Conservation (phyloP, 2,797 vertebrate genomes). For the Cuniculus paca region DNA sequence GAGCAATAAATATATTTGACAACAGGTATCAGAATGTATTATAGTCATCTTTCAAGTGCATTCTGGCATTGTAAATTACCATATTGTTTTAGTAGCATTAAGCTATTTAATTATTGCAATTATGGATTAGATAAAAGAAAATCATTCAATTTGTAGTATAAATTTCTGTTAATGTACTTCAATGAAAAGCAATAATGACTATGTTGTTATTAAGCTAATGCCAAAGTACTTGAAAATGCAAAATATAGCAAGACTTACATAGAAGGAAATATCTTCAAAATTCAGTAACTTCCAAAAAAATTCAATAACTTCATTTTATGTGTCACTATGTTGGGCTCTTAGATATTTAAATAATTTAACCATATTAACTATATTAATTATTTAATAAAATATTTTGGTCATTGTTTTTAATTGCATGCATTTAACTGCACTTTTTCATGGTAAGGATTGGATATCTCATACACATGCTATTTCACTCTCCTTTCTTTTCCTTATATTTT, state of each 20-base stretch:
- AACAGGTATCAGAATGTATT: not conserved
- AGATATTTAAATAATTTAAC: not conserved
- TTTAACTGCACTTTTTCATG: not conserved
- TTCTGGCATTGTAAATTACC: not conserved
- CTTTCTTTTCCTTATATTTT: not conserved
- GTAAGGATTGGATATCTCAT: not conserved
- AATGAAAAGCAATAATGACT: not conserved
- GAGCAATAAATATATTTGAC: not conserved
- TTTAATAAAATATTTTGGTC: not conserved
- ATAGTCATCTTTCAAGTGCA: not conserved
- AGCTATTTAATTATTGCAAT: not conserved
- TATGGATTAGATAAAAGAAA: not conserved
- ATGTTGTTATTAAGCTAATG: not conserved
- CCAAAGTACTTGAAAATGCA: not conserved
- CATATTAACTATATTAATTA: not conserved
- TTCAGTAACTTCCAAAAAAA: not conserved
- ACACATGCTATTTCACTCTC: not conserved
- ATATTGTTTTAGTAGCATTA: not conserved
- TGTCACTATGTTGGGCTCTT: not conserved
- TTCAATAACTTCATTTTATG: not conserved
- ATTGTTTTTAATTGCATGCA: not conserved
- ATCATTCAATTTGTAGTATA: not conserved
- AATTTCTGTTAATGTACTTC: not conserved
- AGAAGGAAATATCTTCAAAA: not conserved
- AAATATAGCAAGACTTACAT: not conserved